Percentiles rank a stretch among this genome's conserved stretches.
phyloP scores from a whole-genome alignment of 2,888 invertebrate species.

The Eristalis tenax region DNA sequence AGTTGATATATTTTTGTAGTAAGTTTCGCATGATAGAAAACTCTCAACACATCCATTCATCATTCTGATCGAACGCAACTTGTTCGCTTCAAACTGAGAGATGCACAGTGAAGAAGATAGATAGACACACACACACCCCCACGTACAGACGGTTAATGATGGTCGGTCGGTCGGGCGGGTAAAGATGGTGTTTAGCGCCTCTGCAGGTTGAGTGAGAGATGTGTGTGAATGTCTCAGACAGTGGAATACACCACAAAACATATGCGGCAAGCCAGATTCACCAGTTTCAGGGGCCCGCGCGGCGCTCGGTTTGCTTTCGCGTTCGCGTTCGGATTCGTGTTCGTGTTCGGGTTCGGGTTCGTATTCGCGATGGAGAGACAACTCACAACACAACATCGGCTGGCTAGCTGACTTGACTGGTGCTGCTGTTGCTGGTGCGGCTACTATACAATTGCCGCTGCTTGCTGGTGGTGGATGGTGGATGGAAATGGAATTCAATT shows the following conservation, averaged over 20 bases:
- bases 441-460: not conserved
- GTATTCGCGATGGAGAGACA: conserved; percentile 1
- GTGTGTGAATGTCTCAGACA: conserved; percentile 21
- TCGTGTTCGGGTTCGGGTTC: not conserved
- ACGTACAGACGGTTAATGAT: too few species aligned
- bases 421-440: too few species aligned
- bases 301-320: conserved; percentile 21
- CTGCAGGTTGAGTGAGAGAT: conserved; percentile 55
- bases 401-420: not conserved
- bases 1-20: conserved; percentile 45
- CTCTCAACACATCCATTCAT: conserved; percentile 63
- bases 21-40: conserved; percentile 55
- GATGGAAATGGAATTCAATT: conserved; percentile 60
- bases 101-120: not conserved
- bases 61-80: conserved; percentile 44
- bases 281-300: conserved; percentile 57
- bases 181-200: conserved; percentile 41
- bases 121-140: not conserved
- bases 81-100: conserved; percentile 44
- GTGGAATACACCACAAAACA: conserved; percentile 1
- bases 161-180: not conserved
- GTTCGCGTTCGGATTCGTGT: conserved; percentile 3
- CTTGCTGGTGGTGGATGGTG: conserved; percentile 28
- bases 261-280: conserved; percentile 33
- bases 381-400: not conserved